A percentile compares a stretch with the other conserved stretches of the same genome.
Evolutionary conservation across 2,888 invertebrate genomes (phyloP).

Genomic region (Thera britannica): DNA sequence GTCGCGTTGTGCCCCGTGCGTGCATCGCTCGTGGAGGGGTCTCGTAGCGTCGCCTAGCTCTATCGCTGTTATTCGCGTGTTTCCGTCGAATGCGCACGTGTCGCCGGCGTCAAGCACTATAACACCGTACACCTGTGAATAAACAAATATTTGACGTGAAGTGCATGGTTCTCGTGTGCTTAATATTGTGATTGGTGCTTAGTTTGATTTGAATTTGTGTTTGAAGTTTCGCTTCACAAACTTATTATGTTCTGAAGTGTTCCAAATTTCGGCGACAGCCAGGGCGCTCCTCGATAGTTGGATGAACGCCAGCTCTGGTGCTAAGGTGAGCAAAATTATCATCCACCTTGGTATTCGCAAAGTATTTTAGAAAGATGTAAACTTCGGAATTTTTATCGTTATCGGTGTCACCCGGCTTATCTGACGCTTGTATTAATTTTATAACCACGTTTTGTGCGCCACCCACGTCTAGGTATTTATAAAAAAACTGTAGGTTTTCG

Average conservation of each 20-base stretch:
- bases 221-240: conserved; percentile 38
- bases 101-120: conserved; percentile 63
- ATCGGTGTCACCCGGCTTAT: conserved; percentile 64
- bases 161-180: conserved; percentile 70
- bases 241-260: conserved; percentile 61
- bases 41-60: conserved; percentile 54
- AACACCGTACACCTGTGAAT: conserved; percentile 76
- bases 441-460: conserved; percentile 38
- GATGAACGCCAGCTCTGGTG: conserved; percentile 82
- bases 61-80: conserved; percentile 74
- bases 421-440: conserved; percentile 55
- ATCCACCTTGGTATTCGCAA: conserved; percentile 52
- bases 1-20: conserved; percentile 75
- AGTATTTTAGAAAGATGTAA: conserved; percentile 48
- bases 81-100: conserved; percentile 78
- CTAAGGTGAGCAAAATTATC: conserved; percentile 74
- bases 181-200: conserved; percentile 67
- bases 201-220: conserved; percentile 65
- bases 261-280: conserved; percentile 76
- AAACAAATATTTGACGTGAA: conserved; percentile 76
- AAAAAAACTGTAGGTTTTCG: conserved; percentile 6
- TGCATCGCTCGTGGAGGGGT: conserved; percentile 73
- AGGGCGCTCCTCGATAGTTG: conserved; percentile 74
- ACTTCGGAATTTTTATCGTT: conserved; percentile 52
- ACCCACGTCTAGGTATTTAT: conserved; percentile 19